Evolutionary conservation across 1,140 invertebrate species (phyloP).

Genomic region (Myzus persicae): DNA sequence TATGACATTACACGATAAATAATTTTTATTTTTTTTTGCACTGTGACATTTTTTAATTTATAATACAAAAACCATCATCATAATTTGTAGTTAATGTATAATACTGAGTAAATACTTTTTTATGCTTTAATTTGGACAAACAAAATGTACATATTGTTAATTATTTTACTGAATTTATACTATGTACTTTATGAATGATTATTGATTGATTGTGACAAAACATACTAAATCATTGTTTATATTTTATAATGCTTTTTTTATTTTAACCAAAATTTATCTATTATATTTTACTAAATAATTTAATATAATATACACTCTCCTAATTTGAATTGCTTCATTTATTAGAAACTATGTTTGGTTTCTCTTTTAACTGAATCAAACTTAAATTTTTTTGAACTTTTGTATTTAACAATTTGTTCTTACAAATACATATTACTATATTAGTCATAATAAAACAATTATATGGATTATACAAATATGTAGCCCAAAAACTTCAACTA

Average conservation of each 20-base stretch:
- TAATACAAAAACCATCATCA: not conserved
- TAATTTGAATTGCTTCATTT: not conserved
- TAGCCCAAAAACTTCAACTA: not conserved
- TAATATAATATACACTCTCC: not conserved
- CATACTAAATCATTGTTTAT: not conserved
- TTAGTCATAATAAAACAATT: not conserved
- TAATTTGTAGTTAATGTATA: not conserved
- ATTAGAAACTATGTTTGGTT: not conserved
- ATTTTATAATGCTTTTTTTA: constrained; percentile 13
- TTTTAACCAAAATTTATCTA: not conserved
- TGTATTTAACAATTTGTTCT: not conserved
- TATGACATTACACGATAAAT: constrained; percentile 30
- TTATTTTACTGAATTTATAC: not conserved
- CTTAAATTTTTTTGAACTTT: not conserved
- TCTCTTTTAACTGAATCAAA: not conserved
- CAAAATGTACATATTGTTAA: not conserved
- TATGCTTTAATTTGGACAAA: not conserved
- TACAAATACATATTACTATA: not conserved
- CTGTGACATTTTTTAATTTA: not conserved
- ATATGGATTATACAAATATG: not conserved
- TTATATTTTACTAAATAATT: not conserved
- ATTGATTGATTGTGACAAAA: constrained; percentile 1
- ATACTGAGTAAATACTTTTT: not conserved
- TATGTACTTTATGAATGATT: constrained; percentile 10
- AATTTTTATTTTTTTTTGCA: not conserved